Evolutionary conservation across 2,113 vertebrate species (phyloP).

Genomic region (Myrmecobius fasciatus): DNA sequence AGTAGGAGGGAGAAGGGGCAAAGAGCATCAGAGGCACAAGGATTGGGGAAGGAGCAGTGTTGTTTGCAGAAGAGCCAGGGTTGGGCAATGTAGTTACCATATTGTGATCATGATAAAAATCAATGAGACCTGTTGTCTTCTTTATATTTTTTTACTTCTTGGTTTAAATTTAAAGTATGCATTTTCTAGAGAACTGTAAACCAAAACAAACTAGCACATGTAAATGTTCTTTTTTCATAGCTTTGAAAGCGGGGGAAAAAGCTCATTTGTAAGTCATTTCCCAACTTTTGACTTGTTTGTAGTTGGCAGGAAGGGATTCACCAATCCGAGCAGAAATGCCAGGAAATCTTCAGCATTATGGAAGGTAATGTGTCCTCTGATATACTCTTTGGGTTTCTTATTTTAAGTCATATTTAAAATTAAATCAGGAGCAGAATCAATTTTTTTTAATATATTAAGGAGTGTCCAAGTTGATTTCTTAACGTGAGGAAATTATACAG

Average conservation of each 20-base stretch:
- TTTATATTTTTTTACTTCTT: not conserved
- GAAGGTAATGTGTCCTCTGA: conserved; percentile 86
- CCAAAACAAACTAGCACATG: not conserved
- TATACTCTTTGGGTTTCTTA: not conserved
- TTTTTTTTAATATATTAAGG: conserved; percentile 24
- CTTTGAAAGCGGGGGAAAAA: conserved; percentile 21
- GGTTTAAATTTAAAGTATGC: not conserved
- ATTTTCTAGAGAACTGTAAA: not conserved
- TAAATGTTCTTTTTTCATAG: conserved; percentile 1
- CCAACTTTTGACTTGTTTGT: conserved; percentile 65
- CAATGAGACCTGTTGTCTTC: not conserved
- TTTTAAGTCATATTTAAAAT: conserved; percentile 16
- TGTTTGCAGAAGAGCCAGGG: not conserved
- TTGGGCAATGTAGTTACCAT: not conserved
- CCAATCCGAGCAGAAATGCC: conserved; percentile 94
- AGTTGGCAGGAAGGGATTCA: conserved; percentile 97
- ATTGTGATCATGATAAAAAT: not conserved
- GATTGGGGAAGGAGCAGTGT: not conserved
- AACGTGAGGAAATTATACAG: not conserved
- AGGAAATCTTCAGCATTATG: conserved; percentile 97
- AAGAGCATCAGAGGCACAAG: not conserved
- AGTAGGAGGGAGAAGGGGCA: not conserved
- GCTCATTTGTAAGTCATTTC: conserved; percentile 36
- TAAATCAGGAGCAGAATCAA: not conserved
- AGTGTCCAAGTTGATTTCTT: not conserved